Evolutionary conservation across 2,888 invertebrate genomes (phyloP).

Genomic region (Linnaemya vulpina): DNA sequence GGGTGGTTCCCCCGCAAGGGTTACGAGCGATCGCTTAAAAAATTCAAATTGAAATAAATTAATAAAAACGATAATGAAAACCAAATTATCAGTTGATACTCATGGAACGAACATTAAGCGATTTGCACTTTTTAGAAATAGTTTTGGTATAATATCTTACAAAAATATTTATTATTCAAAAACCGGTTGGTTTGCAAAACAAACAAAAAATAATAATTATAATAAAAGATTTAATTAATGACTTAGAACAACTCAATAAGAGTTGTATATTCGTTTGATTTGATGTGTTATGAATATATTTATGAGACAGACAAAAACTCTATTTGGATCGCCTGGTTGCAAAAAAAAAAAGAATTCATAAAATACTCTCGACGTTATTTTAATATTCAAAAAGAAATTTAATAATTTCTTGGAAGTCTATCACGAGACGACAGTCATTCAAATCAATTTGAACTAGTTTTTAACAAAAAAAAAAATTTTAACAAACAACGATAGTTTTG

Average conservation of each 20-base stretch:
- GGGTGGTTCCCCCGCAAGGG: no score
- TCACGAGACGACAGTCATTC: not conserved
- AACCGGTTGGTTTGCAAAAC: not conserved
- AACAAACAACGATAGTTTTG: not conserved
- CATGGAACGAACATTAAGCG: not conserved
- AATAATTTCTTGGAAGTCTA: not conserved
- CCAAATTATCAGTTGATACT: not conserved
- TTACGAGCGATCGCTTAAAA: no score
- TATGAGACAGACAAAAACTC: not conserved
- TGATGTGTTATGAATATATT: slow-evolving; percentile 38
- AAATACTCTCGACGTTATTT: not conserved
- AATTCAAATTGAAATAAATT: not conserved
- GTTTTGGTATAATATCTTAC: not conserved
- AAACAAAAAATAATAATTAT: no score
- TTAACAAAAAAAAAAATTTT: not conserved
- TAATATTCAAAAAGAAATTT: not conserved
- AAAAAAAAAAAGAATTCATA: not conserved
- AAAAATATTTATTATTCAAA: not conserved
- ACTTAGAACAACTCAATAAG: not conserved
- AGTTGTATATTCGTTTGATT: slow-evolving; percentile 1
- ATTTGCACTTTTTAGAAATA: slow-evolving; percentile 6
- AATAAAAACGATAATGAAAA: not conserved
- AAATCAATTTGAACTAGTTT: not conserved
- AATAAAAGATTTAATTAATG: not conserved
- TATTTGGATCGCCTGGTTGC: not conserved